A percentile compares a stretch with the other conserved stretches of the same genome.
phyloP scores from a whole-genome alignment of 2,888 invertebrate genomes.

The Prosapia bicincta region DNA sequence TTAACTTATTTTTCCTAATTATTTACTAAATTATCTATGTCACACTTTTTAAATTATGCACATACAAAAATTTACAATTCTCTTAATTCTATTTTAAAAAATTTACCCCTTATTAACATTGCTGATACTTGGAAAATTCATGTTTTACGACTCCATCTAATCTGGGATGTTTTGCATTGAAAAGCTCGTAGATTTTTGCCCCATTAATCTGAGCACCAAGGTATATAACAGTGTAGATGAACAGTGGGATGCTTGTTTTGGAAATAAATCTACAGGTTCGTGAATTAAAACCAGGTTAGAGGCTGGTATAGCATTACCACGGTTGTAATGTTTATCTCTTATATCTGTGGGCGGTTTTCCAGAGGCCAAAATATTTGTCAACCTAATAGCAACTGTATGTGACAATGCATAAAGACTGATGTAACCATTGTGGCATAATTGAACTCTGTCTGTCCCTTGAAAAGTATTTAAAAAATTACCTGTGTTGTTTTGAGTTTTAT shows the following conservation, averaged over 20 bases:
- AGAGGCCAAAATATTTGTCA: not conserved
- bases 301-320: not conserved
- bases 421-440: too few species aligned
- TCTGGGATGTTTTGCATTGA: constrained; percentile 18
- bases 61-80: too few species aligned
- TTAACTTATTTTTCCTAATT: too few species aligned
- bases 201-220: not conserved
- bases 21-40: too few species aligned
- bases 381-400: too few species aligned
- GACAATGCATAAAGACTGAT: too few species aligned
- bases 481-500: not conserved
- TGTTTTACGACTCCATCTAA: too few species aligned
- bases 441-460: not conserved
- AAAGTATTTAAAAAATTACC: not conserved
- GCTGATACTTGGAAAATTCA: too few species aligned
- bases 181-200: constrained; percentile 16
- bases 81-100: too few species aligned
- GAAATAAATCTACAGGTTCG: constrained; percentile 23
- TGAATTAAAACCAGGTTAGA: not conserved
- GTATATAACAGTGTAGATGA: not conserved
- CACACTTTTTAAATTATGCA: too few species aligned
- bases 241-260: constrained; percentile 19
- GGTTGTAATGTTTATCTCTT: constrained; percentile 18
- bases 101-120: too few species aligned
- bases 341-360: constrained; percentile 5